Evolutionary conservation across 2,797 vertebrate genomes (phyloP).

Genomic region (Aldrovandia affinis): DNA sequence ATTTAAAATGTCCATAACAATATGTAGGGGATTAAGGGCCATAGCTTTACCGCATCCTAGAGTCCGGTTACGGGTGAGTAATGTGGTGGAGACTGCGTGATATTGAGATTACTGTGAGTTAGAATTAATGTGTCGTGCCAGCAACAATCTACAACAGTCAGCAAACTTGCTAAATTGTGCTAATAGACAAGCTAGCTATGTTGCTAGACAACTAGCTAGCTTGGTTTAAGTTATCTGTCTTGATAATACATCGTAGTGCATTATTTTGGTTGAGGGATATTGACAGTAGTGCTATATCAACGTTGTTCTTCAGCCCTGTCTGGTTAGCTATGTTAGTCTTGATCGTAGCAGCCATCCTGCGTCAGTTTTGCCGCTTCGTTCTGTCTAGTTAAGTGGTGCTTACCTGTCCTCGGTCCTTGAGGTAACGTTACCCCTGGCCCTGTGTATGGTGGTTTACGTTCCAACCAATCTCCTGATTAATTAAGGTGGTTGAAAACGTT

Average conservation of each 20-base stretch:
- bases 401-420: no score
- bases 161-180: neutral
- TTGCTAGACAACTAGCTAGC: no score
- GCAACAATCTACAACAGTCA: neutral
- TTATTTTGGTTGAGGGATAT: neutral
- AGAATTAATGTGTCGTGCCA: neutral
- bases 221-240: neutral
- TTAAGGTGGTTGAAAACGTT: no score
- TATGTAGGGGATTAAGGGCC: constrained; percentile 9
- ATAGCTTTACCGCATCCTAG: neutral
- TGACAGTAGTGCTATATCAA: no score
- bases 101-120: neutral
- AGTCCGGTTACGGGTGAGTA: constrained; percentile 35
- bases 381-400: no score
- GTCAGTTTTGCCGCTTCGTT: no score
- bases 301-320: no score
- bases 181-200: neutral
- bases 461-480: no score
- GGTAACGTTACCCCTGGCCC: no score
- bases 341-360: no score
- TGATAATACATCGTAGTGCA: neutral
- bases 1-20: constrained; percentile 35
- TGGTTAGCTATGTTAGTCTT: no score
- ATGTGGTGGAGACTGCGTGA: neutral
- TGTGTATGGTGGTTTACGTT: no score